Evolutionary conservation across 53 echinoderm and acorn worm species (phyloP).

Genomic region (Paracentrotus lividus): DNA sequence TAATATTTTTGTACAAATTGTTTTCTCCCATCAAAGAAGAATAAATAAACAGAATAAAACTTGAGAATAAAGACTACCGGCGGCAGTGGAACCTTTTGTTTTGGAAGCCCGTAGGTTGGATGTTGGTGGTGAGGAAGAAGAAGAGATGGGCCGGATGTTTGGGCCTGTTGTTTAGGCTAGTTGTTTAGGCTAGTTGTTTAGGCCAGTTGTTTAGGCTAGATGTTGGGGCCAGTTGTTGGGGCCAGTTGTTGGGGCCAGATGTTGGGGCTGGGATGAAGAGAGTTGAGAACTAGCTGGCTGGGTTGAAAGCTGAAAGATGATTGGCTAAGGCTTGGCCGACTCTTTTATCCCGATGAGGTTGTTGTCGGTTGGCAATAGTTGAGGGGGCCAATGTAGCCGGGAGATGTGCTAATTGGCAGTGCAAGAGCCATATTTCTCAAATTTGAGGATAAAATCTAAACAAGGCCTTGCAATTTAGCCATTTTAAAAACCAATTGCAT

Average conservation of each 20-base stretch:
- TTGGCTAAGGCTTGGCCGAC: not conserved
- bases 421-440: not conserved
- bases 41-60: slow-evolving; percentile 34
- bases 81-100: slow-evolving; percentile 27
- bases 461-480: not conserved
- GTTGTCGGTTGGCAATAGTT: not conserved
- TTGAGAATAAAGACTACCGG: slow-evolving; percentile 11
- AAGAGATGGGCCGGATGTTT: not conserved
- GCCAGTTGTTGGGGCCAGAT: slow-evolving; percentile 31
- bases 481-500: not conserved
- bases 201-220: not conserved
- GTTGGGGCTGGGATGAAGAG: not conserved
- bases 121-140: not conserved
- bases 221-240: not conserved
- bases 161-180: not conserved
- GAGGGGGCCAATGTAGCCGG: not conserved
- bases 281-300: slow-evolving; percentile 23
- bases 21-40: not conserved
- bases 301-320: slow-evolving; percentile 20
- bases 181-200: not conserved
- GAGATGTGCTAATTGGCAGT: not conserved
- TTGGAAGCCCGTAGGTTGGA: slow-evolving; percentile 14
- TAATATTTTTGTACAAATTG: not conserved
- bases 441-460: not conserved
- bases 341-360: not conserved